Evolutionary conservation across 2,113 vertebrate species (phyloP).

Genomic region (Ammospiza caudacuta): DNA sequence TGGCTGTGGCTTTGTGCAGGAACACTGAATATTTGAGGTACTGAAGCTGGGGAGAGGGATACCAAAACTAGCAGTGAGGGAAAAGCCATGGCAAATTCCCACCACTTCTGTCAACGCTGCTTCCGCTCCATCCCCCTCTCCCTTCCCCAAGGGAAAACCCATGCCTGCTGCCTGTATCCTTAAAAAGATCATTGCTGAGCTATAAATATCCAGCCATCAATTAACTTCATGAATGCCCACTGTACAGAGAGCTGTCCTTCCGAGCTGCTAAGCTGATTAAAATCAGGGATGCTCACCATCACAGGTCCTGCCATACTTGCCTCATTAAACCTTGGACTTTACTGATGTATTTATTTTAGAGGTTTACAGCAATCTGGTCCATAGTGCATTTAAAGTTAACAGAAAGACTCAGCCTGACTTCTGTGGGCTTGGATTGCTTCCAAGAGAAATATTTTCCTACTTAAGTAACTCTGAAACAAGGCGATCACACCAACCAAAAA

Average conservation of each 20-base stretch:
- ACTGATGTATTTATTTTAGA: neutral
- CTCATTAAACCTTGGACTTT: conserved; percentile 5
- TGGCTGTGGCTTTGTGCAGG: neutral
- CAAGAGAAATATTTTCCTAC: conserved; percentile 65
- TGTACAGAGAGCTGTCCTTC: neutral
- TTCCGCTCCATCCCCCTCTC: neutral
- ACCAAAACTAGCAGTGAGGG: neutral
- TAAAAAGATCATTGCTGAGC: conserved; percentile 10
- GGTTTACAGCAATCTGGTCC: conserved; percentile 10
- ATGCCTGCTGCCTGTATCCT: neutral
- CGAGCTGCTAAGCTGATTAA: rapidly evolving
- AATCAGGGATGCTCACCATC: neutral
- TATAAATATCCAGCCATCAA: conserved; percentile 30
- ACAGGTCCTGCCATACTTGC: neutral
- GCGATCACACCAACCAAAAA: neutral
- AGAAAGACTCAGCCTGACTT: conserved; percentile 42
- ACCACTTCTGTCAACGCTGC: neutral
- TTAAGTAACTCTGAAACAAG: conserved; percentile 59
- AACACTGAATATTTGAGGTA: neutral
- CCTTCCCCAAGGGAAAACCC: neutral
- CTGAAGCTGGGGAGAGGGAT: neutral
- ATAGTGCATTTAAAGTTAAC: conserved; percentile 34
- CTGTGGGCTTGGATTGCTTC: conserved; percentile 49
- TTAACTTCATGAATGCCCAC: neutral
- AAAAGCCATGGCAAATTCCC: neutral